Evolutionary conservation across 2,888 invertebrate species (phyloP).

Genomic region (Sarcophaga variegata): DNA sequence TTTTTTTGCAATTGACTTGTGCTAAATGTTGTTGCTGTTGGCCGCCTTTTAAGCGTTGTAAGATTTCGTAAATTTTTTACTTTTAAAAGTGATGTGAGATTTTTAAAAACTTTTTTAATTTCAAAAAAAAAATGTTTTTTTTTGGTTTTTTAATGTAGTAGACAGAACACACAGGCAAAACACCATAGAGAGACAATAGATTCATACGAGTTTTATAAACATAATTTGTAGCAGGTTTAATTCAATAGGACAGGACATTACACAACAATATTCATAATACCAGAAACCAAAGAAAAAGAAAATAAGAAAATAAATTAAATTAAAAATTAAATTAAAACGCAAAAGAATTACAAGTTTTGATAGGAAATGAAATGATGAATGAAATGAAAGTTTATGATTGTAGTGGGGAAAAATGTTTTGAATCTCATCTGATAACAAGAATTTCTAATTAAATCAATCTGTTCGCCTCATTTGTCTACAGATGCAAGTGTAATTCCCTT

Average conservation of each 20-base stretch:
- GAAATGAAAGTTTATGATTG: too few relatives aligned
- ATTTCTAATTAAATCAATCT: too few relatives aligned
- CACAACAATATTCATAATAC: neutral
- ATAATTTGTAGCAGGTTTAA: neutral
- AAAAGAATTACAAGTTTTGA: neutral
- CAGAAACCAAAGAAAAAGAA: neutral
- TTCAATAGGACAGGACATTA: neutral
- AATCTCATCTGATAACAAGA: neutral
- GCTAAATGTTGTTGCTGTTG: slow-evolving; percentile 21
- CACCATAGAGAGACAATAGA: neutral
- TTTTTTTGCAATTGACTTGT: slow-evolving; percentile 4
- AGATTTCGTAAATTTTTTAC: slow-evolving; percentile 12
- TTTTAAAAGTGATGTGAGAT: slow-evolving; percentile 62
- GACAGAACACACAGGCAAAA: neutral
- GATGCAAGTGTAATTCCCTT: too few relatives aligned
- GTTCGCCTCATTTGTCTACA: too few relatives aligned
- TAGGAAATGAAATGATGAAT: neutral
- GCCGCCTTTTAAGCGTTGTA: slow-evolving; percentile 15
- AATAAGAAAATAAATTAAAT: neutral
- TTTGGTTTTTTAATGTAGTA: slow-evolving; percentile 4
- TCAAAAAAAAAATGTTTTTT: slow-evolving; percentile 1
- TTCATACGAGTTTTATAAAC: neutral
- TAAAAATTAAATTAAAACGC: neutral
- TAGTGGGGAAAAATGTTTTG: neutral
- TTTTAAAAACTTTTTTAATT: slow-evolving; percentile 52